These are phyloP conservation scores for Ceyx melanurus DNA, from an alignment of 2,113 vertebrate species.

Conservation along the genomic window DNA sequence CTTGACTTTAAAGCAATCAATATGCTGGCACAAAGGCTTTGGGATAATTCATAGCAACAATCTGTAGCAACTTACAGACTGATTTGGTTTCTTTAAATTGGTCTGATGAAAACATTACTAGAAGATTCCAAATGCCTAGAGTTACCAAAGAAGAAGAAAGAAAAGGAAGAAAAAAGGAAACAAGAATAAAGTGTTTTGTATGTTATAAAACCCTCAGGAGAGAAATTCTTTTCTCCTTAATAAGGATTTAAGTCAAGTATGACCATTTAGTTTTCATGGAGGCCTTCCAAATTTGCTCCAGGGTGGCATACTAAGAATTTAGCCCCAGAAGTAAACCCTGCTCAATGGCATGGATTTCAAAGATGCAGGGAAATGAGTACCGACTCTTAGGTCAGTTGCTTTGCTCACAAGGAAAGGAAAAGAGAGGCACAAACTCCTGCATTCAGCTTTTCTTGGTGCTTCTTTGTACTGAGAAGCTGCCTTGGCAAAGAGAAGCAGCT, in stretches of 20 bases:
- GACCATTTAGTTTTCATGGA: neutral
- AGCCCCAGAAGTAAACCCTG: neutral
- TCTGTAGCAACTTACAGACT: conserved; percentile 47
- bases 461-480: neutral
- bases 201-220: neutral
- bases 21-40: conserved; percentile 49
- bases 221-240: neutral
- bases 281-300: neutral
- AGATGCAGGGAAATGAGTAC: neutral
- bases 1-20: conserved; percentile 58
- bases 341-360: neutral
- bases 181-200: neutral
- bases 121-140: neutral
- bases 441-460: neutral
- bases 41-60: conserved; percentile 55
- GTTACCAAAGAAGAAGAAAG: neutral
- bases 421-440: neutral
- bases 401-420: neutral
- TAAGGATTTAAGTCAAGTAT: neutral
- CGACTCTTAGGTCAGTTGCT: neutral
- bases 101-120: conserved; percentile 25
- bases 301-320: neutral
- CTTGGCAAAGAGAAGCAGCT: neutral
- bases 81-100: conserved; percentile 36
- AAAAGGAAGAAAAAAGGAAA: neutral